Evolutionary conservation across 2,888 invertebrate genomes (phyloP).

Genomic region (Emesis furor): DNA sequence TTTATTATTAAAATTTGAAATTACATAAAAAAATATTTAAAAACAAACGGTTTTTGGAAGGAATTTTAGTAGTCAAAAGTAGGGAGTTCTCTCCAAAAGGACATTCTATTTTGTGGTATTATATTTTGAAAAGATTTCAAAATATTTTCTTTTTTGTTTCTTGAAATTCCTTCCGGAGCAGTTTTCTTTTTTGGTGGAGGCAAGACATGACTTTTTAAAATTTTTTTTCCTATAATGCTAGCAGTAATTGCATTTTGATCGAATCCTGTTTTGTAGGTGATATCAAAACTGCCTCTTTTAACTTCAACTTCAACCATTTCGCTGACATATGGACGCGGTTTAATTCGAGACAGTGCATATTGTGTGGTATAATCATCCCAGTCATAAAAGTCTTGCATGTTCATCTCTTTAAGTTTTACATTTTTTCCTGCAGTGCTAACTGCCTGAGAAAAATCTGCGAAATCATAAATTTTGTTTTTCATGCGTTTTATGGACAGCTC

Average conservation of each 20-base stretch:
- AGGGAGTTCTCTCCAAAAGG: constrained; percentile 51
- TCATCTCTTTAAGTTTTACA: constrained; percentile 52
- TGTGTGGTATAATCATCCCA: constrained; percentile 53
- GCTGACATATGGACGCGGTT: constrained; percentile 55
- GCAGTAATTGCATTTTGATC: constrained; percentile 55
- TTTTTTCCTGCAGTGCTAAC: constrained; percentile 54
- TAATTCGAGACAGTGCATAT: constrained; percentile 53
- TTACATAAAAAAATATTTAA: constrained; percentile 7
- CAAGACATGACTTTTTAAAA: constrained; percentile 50
- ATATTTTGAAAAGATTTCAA: constrained; percentile 44
- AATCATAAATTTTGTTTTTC: constrained; percentile 50
- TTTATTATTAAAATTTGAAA: constrained; percentile 1
- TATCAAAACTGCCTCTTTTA: constrained; percentile 57
- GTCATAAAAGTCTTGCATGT: constrained; percentile 51
- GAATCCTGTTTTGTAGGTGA: constrained; percentile 46
- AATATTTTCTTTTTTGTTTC: constrained; percentile 46
- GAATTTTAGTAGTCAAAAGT: constrained; percentile 27
- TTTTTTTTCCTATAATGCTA: constrained; percentile 51
- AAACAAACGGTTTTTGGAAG: constrained; percentile 14
- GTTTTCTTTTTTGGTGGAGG: constrained; percentile 14
- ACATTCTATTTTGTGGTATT: constrained; percentile 51
- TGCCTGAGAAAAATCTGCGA: constrained; percentile 51
- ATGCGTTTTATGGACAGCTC: constrained; percentile 43
- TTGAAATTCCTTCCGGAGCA: constrained; percentile 17
- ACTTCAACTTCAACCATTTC: constrained; percentile 53